These are phyloP conservation scores for Phortica magna DNA, from an alignment of 2,888 invertebrate genomes.

Conservation along the genomic window DNA sequence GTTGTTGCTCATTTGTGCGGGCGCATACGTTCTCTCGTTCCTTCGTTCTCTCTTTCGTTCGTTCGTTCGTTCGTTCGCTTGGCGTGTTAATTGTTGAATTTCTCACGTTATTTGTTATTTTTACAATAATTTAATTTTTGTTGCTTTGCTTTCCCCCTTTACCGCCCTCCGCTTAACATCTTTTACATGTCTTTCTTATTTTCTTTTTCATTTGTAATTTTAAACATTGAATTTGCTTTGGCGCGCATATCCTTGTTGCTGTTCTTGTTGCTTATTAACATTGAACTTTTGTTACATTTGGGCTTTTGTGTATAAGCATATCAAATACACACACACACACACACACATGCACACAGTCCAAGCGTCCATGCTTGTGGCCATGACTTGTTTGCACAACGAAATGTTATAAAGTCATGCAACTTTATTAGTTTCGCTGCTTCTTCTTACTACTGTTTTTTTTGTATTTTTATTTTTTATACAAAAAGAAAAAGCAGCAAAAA, in stretches of 20 bases:
- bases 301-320: not conserved
- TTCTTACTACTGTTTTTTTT: not conserved
- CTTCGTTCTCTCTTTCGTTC: not conserved
- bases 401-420: too few relatives aligned
- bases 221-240: too few relatives aligned
- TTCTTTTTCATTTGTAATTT: too few relatives aligned
- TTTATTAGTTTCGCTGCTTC: too few relatives aligned
- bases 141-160: not conserved
- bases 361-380: too few relatives aligned
- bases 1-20: not conserved
- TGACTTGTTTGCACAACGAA: too few relatives aligned
- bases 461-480: not conserved
- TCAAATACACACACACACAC: too few relatives aligned
- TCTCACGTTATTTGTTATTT: not conserved
- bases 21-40: not conserved
- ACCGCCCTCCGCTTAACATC: too few relatives aligned
- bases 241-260: too few relatives aligned
- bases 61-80: not conserved
- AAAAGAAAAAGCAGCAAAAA: not conserved
- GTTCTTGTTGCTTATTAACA: not conserved
- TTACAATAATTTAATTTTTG: not conserved
- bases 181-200: too few relatives aligned
- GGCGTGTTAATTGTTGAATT: slow-evolving; percentile 17
- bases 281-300: too few relatives aligned
- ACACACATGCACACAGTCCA: too few relatives aligned